phyloP scores from a whole-genome alignment of 2,797 vertebrate genomes.

The Pseudomugil gertrudae region DNA sequence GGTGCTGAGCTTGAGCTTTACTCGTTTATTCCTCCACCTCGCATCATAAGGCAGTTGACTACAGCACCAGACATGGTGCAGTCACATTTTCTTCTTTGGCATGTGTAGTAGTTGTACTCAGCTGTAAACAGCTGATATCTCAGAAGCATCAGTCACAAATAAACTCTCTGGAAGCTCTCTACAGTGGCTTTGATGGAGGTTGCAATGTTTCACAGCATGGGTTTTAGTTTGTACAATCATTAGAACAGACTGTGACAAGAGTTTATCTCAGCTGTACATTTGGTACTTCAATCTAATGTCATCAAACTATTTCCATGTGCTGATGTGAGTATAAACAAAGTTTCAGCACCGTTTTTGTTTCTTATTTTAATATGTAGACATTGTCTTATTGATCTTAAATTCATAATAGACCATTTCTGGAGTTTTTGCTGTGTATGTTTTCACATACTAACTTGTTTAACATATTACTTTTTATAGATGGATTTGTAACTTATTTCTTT shows the following conservation, averaged over 20 bases:
- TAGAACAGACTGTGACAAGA: neutral
- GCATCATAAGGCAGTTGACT: slow-evolving; percentile 39
- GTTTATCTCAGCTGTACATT: neutral
- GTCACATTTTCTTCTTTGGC: slow-evolving; percentile 14
- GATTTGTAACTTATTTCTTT: too few species aligned
- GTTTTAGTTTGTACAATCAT: neutral
- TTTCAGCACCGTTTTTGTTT: neutral
- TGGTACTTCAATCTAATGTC: neutral
- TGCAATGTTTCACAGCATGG: neutral
- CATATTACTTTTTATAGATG: too few species aligned
- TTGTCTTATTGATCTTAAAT: neutral
- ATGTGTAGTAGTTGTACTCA: slow-evolving; percentile 21
- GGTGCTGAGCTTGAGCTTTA: slow-evolving; percentile 60
- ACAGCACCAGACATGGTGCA: slow-evolving; percentile 22
- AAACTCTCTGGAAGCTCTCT: neutral
- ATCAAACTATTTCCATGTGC: neutral
- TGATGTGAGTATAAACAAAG: neutral
- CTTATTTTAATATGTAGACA: neutral
- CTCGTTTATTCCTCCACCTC: slow-evolving; percentile 55
- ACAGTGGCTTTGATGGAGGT: neutral
- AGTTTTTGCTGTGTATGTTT: neutral
- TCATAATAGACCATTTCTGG: neutral
- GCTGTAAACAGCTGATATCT: too few species aligned
- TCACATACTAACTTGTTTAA: neutral
- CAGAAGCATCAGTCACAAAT: slow-evolving; percentile 12